phyloP scores from a whole-genome alignment of 2,888 invertebrate genomes.

The Perizoma affinitatum region DNA sequence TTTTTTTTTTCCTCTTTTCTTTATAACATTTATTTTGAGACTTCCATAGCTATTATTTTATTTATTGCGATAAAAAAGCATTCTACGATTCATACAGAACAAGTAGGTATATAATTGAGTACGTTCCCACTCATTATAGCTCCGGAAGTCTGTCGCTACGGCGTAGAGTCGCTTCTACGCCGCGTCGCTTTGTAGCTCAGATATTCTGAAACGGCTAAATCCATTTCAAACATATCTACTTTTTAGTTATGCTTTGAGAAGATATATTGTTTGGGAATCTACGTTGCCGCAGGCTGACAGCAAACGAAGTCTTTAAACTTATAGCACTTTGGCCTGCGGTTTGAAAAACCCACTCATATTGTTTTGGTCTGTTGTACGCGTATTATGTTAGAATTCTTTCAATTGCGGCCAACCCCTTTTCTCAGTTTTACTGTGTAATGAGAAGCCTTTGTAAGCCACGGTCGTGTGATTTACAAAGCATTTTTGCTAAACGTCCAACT shows the following conservation, averaged over 20 bases:
- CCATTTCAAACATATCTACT: background rate
- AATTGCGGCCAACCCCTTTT: slow-evolving; percentile 32
- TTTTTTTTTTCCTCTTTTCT: no score
- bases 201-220: background rate
- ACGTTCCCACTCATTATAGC: background rate
- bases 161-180: slow-evolving; percentile 5
- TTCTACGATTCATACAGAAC: no score
- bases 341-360: slow-evolving; percentile 3
- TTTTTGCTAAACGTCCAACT: slow-evolving; percentile 20
- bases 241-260: background rate
- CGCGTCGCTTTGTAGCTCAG: background rate
- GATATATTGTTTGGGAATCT: background rate
- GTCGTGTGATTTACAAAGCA: slow-evolving; percentile 34
- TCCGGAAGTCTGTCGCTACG: slow-evolving; percentile 5
- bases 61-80: no score
- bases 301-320: no score
- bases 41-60: no score
- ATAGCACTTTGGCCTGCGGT: background rate
- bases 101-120: no score
- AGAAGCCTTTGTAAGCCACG: slow-evolving; percentile 35
- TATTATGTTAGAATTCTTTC: slow-evolving; percentile 25
- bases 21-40: no score
- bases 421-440: slow-evolving; percentile 33
- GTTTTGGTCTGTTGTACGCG: slow-evolving; percentile 13
- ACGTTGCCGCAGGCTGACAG: background rate